Percentiles rank a stretch among this genome's conserved stretches.
Evolutionary conservation across 2,888 invertebrate genomes (phyloP).

Genomic region (Epinotia bilunana): DNA sequence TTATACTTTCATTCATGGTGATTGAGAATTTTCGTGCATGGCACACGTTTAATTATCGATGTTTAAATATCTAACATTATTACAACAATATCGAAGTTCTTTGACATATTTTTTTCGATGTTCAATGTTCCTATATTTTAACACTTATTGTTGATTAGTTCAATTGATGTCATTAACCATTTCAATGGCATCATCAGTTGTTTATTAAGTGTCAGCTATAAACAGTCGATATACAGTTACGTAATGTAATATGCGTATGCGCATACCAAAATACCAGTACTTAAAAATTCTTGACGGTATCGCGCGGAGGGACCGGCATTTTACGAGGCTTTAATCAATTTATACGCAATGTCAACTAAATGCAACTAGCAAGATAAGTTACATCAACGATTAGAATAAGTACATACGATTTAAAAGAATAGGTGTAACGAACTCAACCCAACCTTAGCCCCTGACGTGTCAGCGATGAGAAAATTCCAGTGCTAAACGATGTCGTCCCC

Average conservation of each 20-base stretch:
- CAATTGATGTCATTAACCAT: background rate
- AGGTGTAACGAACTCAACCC: slow-evolving; percentile 79
- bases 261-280: slow-evolving; percentile 18
- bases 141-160: background rate
- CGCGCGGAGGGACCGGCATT: slow-evolving; percentile 5
- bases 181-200: background rate
- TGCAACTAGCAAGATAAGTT: slow-evolving; percentile 30
- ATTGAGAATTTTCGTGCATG: background rate
- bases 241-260: slow-evolving; percentile 21
- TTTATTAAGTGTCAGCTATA: slow-evolving; percentile 4
- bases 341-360: slow-evolving; percentile 28
- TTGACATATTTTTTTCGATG: too few species aligned
- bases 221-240: slow-evolving; percentile 8
- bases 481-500: slow-evolving; percentile 72
- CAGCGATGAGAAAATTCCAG: slow-evolving; percentile 73
- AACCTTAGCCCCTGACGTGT: slow-evolving; percentile 73
- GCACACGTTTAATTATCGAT: background rate
- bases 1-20: background rate
- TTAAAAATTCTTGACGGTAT: slow-evolving; percentile 30
- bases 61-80: background rate
- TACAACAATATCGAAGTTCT: background rate
- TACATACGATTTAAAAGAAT: slow-evolving; percentile 36
- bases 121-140: too few species aligned
- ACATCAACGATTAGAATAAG: slow-evolving; percentile 37
- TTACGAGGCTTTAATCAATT: slow-evolving; percentile 19